Conservation (phyloP, 1,140 invertebrate species). For the Dufourea novaeangliae region DNA sequence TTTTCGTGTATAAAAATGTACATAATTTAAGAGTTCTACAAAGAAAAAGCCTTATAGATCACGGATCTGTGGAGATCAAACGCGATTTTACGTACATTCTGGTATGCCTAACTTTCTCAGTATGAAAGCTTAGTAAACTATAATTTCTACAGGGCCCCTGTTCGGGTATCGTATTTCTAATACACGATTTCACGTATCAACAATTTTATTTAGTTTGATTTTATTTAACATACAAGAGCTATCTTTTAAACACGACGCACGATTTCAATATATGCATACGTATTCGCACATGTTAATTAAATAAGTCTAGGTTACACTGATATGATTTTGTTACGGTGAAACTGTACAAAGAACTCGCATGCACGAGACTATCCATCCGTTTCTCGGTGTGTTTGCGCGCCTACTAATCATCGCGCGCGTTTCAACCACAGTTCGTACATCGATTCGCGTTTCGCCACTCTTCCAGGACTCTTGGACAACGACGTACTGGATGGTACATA, state of each 20-base stretch:
- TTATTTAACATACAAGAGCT: slow-evolving; percentile 76
- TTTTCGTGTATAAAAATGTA: no score
- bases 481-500: background rate
- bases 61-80: no score
- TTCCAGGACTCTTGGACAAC: background rate
- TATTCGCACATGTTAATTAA: slow-evolving; percentile 62
- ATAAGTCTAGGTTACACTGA: slow-evolving; percentile 69
- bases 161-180: background rate
- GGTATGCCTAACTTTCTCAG: no score
- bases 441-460: background rate
- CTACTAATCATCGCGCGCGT: background rate
- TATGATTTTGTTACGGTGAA: slow-evolving; percentile 65
- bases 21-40: no score
- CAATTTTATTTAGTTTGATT: slow-evolving; percentile 72
- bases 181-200: slow-evolving; percentile 62
- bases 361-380: slow-evolving; percentile 55
- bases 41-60: no score
- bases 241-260: slow-evolving; percentile 64
- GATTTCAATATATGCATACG: slow-evolving; percentile 61
- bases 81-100: no score
- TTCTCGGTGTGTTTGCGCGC: slow-evolving; percentile 19
- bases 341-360: slow-evolving; percentile 63
- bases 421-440: background rate
- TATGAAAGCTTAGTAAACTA: no score
- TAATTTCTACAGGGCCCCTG: no score